Evolutionary conservation across 1,140 invertebrate genomes (phyloP).

Genomic region (Asobara japonica): DNA sequence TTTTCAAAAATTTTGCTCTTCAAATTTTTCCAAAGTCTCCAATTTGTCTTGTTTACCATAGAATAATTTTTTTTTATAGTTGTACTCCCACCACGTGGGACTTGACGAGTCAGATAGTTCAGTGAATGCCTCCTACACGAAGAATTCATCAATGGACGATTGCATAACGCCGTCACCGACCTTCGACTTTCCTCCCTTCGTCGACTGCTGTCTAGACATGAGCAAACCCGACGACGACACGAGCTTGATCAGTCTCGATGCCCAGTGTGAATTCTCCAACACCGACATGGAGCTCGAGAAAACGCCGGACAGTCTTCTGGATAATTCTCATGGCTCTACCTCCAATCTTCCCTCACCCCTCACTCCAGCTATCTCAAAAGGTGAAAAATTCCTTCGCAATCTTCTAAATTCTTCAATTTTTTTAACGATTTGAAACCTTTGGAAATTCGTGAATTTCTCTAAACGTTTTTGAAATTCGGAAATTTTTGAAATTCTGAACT

Average conservation of each 20-base stretch:
- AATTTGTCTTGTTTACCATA: too few species aligned
- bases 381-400: too few species aligned
- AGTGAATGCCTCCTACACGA: constrained; percentile 44
- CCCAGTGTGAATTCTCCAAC: constrained; percentile 57
- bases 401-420: too few species aligned
- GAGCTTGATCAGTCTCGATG: constrained; percentile 70
- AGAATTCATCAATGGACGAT: constrained; percentile 54
- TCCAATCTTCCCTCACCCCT: constrained; percentile 73
- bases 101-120: constrained; percentile 46
- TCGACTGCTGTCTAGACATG: constrained; percentile 54
- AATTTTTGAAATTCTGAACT: too few species aligned
- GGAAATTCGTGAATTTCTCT: too few species aligned
- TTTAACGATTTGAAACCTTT: too few species aligned
- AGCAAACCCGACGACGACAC: constrained; percentile 59
- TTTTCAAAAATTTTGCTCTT: too few species aligned
- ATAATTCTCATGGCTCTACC: constrained; percentile 67
- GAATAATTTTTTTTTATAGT: constrained; percentile 35
- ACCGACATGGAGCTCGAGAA: constrained; percentile 51
- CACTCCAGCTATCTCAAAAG: constrained; percentile 63
- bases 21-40: too few species aligned
- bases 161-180: constrained; percentile 62
- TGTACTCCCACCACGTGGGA: constrained; percentile 42
- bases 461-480: too few species aligned
- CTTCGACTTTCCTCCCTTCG: constrained; percentile 62
- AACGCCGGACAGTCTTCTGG: constrained; percentile 57